Conservation (phyloP, 2,888 invertebrate genomes). For the Cyclophora albipunctata region DNA sequence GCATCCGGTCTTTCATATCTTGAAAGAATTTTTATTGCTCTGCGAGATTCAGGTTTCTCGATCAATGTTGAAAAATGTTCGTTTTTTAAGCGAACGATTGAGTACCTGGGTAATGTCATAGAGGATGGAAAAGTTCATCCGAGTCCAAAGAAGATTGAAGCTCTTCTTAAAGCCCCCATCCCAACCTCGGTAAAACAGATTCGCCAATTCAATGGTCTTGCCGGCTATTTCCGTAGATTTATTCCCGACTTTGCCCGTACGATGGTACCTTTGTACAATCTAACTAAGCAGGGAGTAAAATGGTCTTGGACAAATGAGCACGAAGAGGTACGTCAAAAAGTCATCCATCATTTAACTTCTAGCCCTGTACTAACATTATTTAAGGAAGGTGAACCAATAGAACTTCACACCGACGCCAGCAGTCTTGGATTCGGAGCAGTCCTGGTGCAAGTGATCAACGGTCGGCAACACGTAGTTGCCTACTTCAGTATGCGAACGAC, state of each 20-base stretch:
- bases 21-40: constrained; percentile 16
- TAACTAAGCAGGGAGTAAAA: constrained; percentile 16
- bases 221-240: constrained; percentile 18
- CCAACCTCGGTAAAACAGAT: constrained; percentile 11
- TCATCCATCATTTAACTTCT: neutral
- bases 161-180: constrained; percentile 22
- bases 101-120: constrained; percentile 25
- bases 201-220: constrained; percentile 9
- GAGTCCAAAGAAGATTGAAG: constrained; percentile 24
- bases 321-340: constrained; percentile 9
- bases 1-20: constrained; percentile 12
- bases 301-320: constrained; percentile 18
- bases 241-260: constrained; percentile 17
- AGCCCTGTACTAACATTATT: constrained; percentile 3
- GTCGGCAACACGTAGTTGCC: constrained; percentile 12
- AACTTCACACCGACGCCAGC: neutral
- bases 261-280: constrained; percentile 16
- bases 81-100: constrained; percentile 21
- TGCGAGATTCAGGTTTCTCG: constrained; percentile 24
- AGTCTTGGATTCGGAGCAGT: constrained; percentile 14
- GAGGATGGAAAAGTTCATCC: constrained; percentile 22
- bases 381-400: constrained; percentile 12
- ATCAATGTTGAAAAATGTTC: constrained; percentile 20
- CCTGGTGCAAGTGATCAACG: constrained; percentile 4
- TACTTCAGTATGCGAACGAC: neutral